Evolutionary conservation across 1,140 invertebrate genomes (phyloP), one percentile per base, ranked within the genome.

Genomic region (Apocrypta bakeri): DNA sequence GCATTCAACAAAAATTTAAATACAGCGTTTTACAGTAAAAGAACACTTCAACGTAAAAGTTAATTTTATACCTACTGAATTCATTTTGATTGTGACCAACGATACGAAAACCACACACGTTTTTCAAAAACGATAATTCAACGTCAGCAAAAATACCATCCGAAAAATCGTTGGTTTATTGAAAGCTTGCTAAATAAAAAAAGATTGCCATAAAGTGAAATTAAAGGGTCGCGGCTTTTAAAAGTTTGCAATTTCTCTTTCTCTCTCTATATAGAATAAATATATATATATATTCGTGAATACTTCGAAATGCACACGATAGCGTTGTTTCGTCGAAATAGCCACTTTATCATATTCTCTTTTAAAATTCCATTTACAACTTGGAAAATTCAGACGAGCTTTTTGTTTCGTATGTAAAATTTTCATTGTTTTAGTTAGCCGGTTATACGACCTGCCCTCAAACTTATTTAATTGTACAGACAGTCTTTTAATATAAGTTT

Each of bases 321-420:
- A n/a, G n/a, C n/a, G n/a, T n/a, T 72, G 37, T 72, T 29, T n/a
- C 71, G 71, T 14, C 12, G 24, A 72, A 66, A 64, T 27, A 33
- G 61, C 31, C 61, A 66, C 75, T 77, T 27, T 66, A 77, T 77
- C 75, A 77, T 77, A 66, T 77, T 77, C 61, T 77, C 56, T 77
- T 77, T 77, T 77, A 77, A 77, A 77, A 77, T 77, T 77, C 75
- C 75, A 77, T 77, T 77, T 77, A 25, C 61, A 77, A 77, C 75
- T 77, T 75, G 25, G 73, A n/a, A 61, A 75, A 48, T 31, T 61
- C 48, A 61, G 17, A 31, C 11, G 27, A 61, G 25, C 48, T 75
- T 75, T 56, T 75, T 75, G 73, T 61, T 75, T 29, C 31, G 48
- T 56, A 25, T 75, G 42, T 27, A 56, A 42, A 42, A 72, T 72